A percentile compares a stretch with the other conserved stretches of the same genome.
These are phyloP conservation scores for Sapajus apella DNA, from an alignment of 2,113 vertebrate genomes.

Conservation along the genomic window DNA sequence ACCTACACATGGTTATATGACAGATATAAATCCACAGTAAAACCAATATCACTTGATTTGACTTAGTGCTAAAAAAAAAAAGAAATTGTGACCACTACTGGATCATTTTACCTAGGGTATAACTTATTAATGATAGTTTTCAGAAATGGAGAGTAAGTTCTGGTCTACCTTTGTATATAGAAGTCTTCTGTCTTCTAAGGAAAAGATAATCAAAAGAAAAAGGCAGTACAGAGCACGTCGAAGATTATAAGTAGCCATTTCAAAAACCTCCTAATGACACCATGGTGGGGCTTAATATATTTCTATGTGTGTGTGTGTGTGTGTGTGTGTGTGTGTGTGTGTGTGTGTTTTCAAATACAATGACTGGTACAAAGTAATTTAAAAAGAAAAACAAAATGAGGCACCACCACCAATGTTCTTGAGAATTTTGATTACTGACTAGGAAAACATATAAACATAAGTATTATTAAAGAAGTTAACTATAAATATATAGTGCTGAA, in stretches of 20 bases:
- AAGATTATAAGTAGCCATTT: neutral
- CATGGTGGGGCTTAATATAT: neutral
- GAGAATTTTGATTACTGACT: neutral
- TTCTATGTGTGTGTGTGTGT: neutral
- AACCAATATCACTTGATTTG: neutral
- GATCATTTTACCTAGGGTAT: too few relatives aligned
- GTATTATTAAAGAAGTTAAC: neutral
- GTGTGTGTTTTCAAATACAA: neutral
- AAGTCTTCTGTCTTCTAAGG: neutral
- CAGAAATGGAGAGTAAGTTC: neutral
- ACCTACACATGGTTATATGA: neutral
- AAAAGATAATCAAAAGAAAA: neutral
- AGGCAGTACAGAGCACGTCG: neutral
- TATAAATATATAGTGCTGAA: neutral
- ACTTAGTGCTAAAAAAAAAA: neutral
- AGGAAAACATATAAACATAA: too few relatives aligned
- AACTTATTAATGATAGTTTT: neutral
- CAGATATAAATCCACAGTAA: neutral
- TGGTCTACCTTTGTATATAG: neutral
- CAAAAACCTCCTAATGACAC: neutral
- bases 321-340: neutral
- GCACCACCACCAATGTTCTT: neutral
- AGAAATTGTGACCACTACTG: neutral
- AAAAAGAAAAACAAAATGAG: neutral
- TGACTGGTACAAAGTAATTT: neutral